A percentile compares a stretch with the other conserved stretches of the same genome.
phyloP scores from a whole-genome alignment of 2,797 vertebrate genomes.

The Catostomus latipinnis region DNA sequence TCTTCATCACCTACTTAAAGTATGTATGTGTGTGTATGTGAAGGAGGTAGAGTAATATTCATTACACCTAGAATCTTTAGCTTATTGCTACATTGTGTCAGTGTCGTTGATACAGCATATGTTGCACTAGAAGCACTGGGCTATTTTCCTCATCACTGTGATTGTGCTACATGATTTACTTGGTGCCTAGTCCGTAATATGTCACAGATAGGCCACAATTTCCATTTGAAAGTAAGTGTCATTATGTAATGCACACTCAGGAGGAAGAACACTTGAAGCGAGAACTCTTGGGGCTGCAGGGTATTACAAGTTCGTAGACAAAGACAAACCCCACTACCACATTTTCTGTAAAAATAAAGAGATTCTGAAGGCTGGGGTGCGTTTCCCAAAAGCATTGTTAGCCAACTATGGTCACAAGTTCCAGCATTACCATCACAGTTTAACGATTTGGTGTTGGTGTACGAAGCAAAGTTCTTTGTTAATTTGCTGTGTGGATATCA shows the following conservation, averaged over 20 bases:
- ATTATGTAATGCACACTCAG: not conserved
- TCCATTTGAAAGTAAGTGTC: not conserved
- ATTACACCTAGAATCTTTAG: constrained; percentile 27
- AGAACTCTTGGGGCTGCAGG: not conserved
- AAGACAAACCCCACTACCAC: too few species aligned
- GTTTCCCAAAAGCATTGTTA: too few species aligned
- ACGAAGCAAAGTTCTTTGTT: too few species aligned
- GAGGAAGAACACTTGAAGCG: not conserved
- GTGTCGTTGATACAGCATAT: constrained; percentile 23
- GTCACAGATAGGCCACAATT: not conserved
- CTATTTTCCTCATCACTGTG: constrained; percentile 14
- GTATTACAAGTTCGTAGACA: too few species aligned
- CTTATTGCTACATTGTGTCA: constrained; percentile 32
- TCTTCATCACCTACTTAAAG: constrained; percentile 30
- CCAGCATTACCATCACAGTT: too few species aligned
- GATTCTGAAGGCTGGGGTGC: too few species aligned
- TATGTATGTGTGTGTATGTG: constrained; percentile 28
- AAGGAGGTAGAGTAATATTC: constrained; percentile 13
- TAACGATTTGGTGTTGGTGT: too few species aligned
- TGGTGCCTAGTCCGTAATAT: constrained; percentile 2
- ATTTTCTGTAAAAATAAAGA: too few species aligned
- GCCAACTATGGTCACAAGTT: too few species aligned
- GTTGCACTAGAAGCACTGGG: constrained; percentile 21
- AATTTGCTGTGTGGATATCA: too few species aligned
- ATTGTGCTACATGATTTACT: constrained; percentile 1